phyloP scores from a whole-genome alignment of 2,888 invertebrate species.

The Zelleria hepariella region DNA sequence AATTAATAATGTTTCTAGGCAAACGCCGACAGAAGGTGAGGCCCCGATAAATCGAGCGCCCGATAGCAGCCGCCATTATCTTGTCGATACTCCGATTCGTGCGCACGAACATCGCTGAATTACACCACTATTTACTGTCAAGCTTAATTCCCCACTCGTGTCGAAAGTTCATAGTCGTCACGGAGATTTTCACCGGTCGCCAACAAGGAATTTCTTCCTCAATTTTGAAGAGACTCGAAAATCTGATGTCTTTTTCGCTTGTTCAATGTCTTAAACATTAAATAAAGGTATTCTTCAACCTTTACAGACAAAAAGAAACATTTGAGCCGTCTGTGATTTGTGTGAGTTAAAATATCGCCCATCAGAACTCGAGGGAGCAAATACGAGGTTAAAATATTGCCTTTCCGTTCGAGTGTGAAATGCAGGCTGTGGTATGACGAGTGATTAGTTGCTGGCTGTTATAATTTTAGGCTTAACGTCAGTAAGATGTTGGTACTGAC shows the following conservation, averaged over 20 bases:
- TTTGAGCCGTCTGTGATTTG: not conserved
- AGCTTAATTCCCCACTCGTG: conserved; percentile 63
- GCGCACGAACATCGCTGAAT: conserved; percentile 68
- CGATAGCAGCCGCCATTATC: conserved; percentile 50
- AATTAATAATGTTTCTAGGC: conserved; percentile 46
- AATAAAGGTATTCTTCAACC: too few relatives aligned
- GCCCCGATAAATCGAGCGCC: conserved; percentile 34
- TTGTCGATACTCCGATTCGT: conserved; percentile 64
- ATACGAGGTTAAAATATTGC: conserved; percentile 6
- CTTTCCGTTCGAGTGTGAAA: conserved; percentile 25
- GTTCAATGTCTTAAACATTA: too few relatives aligned
- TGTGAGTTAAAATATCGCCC: not conserved
- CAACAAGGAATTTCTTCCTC: too few relatives aligned
- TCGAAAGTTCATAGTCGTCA: conserved; percentile 40
- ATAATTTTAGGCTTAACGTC: conserved; percentile 61
- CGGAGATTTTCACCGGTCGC: conserved; percentile 4
- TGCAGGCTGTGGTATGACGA: conserved; percentile 26
- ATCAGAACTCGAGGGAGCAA: not conserved
- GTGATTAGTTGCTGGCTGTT: conserved; percentile 53
- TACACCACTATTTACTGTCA: conserved; percentile 69
- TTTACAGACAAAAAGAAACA: not conserved
- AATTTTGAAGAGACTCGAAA: too few relatives aligned
- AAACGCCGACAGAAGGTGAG: conserved; percentile 37
- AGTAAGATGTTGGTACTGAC: conserved; percentile 43
- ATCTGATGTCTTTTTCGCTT: too few relatives aligned